Percentiles rank a stretch among this genome's conserved stretches.
Conservation (phyloP, 2,113 vertebrate genomes). For the Odontesthes bonariensis region DNA sequence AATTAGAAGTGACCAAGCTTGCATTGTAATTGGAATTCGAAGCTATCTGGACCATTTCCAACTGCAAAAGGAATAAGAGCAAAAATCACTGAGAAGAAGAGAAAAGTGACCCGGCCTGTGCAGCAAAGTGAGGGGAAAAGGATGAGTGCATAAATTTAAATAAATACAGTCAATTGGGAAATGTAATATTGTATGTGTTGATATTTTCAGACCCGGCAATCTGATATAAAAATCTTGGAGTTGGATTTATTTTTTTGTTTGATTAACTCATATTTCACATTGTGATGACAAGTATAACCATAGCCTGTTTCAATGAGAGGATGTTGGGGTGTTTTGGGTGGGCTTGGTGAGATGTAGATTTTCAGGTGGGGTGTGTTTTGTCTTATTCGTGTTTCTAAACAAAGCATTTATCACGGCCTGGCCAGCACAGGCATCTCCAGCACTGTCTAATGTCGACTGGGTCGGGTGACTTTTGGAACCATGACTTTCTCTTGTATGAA, state of each 20-base stretch:
- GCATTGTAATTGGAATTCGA: conserved; percentile 72
- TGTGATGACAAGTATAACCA: conserved; percentile 67
- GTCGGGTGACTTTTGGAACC: conserved; percentile 76
- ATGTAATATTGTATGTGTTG: conserved; percentile 55
- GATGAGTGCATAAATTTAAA: conserved; percentile 46
- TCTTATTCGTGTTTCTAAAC: conserved; percentile 80
- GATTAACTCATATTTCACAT: conserved; percentile 40
- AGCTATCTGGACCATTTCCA: conserved; percentile 57
- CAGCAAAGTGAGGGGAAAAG: conserved; percentile 30
- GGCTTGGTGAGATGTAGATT: conserved; percentile 70
- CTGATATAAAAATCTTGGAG: conserved; percentile 42
- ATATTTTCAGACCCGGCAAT: conserved; percentile 58
- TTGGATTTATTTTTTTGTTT: conserved; percentile 36
- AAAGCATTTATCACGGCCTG: conserved; percentile 83
- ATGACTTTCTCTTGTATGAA: conserved; percentile 80
- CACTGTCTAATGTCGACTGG: conserved; percentile 73
- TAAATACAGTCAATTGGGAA: conserved; percentile 37
- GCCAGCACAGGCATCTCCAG: conserved; percentile 68
- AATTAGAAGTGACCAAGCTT: conserved; percentile 68
- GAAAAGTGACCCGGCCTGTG: conserved; percentile 35
- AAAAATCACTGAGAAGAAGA: conserved; percentile 22
- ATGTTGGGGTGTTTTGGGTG: conserved; percentile 38
- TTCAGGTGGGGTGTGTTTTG: conserved; percentile 74
- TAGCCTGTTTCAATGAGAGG: conserved; percentile 48
- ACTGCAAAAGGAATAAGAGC: conserved; percentile 29